phyloP scores from a whole-genome alignment of 92 coral and sea anemone genomes.

The Chrysogorgia sp. region DNA sequence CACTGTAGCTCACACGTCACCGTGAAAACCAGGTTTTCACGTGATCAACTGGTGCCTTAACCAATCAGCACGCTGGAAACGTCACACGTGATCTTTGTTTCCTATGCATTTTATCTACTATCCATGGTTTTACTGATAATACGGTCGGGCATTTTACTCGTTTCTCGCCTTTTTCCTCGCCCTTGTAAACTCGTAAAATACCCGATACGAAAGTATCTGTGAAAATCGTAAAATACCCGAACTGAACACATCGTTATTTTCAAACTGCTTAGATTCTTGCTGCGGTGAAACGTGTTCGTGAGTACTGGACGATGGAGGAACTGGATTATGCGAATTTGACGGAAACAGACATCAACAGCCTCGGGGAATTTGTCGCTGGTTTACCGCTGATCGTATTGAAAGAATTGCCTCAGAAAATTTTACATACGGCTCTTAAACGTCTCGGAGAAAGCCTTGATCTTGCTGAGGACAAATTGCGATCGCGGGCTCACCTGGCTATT shows the following conservation, averaged over 20 bases:
- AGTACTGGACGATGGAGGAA: conserved; percentile 92
- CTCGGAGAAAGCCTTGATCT: conserved; percentile 88
- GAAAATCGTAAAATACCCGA: background rate
- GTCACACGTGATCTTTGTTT: no score
- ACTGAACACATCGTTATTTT: background rate
- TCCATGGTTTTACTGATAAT: background rate
- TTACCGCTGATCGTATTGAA: conserved; percentile 71
- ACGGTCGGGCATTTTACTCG: no score
- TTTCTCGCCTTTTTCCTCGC: no score
- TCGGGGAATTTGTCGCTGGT: conserved; percentile 87
- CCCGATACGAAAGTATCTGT: no score
- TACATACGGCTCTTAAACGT: conserved; percentile 79
- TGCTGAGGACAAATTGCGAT: conserved; percentile 86
- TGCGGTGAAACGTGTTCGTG: conserved; percentile 85
- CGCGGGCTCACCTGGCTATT: conserved; percentile 87
- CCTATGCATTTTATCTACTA: no score
- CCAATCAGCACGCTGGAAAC: no score
- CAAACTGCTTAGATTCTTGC: conserved; percentile 58
- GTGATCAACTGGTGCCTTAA: no score
- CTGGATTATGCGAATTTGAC: conserved; percentile 81
- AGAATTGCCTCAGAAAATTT: conserved; percentile 67
- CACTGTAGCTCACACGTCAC: no score
- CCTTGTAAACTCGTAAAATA: no score
- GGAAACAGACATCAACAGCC: conserved; percentile 83
- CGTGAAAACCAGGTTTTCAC: no score